Evolutionary conservation across 2,797 vertebrate species (phyloP).

Genomic region (Sebastes alutus): DNA sequence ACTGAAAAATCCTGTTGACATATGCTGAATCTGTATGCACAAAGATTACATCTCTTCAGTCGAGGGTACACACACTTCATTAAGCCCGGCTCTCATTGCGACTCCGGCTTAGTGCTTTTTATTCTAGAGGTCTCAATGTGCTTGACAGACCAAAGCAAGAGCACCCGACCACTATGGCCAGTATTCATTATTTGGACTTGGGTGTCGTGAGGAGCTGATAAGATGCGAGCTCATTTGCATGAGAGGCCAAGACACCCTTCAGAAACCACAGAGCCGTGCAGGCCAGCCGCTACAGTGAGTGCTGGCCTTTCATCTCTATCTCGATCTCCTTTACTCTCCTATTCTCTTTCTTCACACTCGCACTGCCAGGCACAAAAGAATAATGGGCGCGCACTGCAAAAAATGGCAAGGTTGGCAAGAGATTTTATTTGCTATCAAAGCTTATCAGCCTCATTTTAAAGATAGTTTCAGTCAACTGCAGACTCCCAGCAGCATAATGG

Average conservation of each 20-base stretch:
- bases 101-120: slow-evolving; percentile 23
- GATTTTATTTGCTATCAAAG: slow-evolving; percentile 18
- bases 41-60: slow-evolving; percentile 33
- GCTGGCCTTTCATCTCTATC: slow-evolving; percentile 48
- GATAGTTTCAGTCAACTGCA: slow-evolving; percentile 2
- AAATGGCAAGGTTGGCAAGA: slow-evolving; percentile 8
- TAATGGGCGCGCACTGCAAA: slow-evolving; percentile 19
- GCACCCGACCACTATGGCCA: slow-evolving; percentile 33
- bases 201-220: slow-evolving; percentile 48
- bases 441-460: slow-evolving; percentile 21
- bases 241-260: slow-evolving; percentile 54
- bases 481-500: neutral
- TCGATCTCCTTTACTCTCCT: slow-evolving; percentile 17
- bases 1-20: slow-evolving; percentile 1
- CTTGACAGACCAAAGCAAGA: slow-evolving; percentile 50
- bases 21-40: slow-evolving; percentile 4
- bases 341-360: slow-evolving; percentile 35
- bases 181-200: slow-evolving; percentile 58
- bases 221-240: slow-evolving; percentile 65
- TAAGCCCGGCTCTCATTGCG: slow-evolving; percentile 25
- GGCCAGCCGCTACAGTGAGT: slow-evolving; percentile 10
- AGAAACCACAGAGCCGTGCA: slow-evolving; percentile 48
- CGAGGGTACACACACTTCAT: slow-evolving; percentile 43
- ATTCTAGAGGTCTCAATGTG: slow-evolving; percentile 36
- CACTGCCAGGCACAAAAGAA: slow-evolving; percentile 13